phyloP scores from a whole-genome alignment of 2,113 vertebrate species.

The Daphoenositta chrysoptera region DNA sequence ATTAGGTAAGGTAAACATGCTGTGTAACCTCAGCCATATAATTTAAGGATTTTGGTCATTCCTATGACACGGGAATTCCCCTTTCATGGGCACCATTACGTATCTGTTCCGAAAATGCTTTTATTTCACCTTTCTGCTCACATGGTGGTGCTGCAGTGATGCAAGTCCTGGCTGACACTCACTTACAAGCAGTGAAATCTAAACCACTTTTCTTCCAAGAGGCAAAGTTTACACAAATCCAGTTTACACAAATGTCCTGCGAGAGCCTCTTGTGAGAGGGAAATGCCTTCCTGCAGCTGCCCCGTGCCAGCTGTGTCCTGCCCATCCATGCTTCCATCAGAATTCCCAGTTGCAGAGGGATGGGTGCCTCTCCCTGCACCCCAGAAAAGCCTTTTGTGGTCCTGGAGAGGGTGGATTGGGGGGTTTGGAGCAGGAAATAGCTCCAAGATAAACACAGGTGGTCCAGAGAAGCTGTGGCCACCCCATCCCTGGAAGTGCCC shows the following conservation, averaged over 20 bases:
- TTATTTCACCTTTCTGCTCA: neutral
- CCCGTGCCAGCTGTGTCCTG: fast-evolving
- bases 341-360: neutral
- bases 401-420: neutral
- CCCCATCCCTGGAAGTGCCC: neutral
- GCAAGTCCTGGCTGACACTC: neutral
- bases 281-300: neutral
- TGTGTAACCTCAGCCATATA: neutral
- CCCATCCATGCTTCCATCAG: fast-evolving
- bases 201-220: neutral
- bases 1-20: neutral
- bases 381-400: neutral
- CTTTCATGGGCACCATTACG: fast-evolving
- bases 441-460: neutral
- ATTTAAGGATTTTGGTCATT: neutral
- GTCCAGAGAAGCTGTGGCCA: neutral
- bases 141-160: neutral
- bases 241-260: neutral
- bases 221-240: neutral
- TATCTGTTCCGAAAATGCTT: neutral
- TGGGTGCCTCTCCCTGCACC: neutral
- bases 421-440: neutral
- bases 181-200: neutral
- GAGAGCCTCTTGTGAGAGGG: neutral
- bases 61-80: neutral